phyloP scores from a whole-genome alignment of 2,113 vertebrate genomes.

The Solenodon paradoxus region DNA sequence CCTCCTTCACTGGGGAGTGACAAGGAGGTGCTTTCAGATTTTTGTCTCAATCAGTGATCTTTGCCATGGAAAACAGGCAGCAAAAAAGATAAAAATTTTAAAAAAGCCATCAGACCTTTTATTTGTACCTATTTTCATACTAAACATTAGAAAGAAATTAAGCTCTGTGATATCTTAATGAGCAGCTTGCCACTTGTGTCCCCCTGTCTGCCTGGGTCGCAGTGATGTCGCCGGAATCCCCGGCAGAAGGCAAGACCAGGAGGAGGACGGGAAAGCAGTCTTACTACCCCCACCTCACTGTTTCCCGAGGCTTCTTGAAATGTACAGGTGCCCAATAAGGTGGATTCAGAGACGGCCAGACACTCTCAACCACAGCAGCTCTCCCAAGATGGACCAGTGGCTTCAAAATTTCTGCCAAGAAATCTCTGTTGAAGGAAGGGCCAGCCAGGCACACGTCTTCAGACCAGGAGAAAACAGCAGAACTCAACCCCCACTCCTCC shows the following conservation, averaged over 20 bases:
- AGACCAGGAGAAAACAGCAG: not conserved
- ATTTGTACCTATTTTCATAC: not conserved
- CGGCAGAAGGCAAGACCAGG: no score
- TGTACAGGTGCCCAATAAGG: not conserved
- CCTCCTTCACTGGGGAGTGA: not conserved
- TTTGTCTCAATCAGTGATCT: not conserved
- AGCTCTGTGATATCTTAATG: not conserved
- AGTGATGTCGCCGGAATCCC: not conserved
- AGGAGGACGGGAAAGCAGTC: no score
- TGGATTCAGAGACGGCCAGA: not conserved
- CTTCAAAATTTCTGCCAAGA: not conserved
- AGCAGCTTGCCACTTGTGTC: not conserved
- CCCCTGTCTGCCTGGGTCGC: accelerated
- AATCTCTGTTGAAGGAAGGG: not conserved
- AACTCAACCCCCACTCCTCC: not conserved
- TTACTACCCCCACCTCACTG: not conserved
- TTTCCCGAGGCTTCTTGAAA: not conserved
- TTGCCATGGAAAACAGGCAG: not conserved
- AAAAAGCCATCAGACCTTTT: not conserved
- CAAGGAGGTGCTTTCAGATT: not conserved
- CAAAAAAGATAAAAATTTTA: not conserved
- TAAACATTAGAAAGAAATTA: not conserved
- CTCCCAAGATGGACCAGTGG: not conserved
- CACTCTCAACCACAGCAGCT: not conserved
- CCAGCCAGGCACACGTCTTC: not conserved